Percentiles rank a stretch among this genome's conserved stretches.
phyloP scores from a whole-genome alignment of 2,888 invertebrate species.

The Lymantria monacha region DNA sequence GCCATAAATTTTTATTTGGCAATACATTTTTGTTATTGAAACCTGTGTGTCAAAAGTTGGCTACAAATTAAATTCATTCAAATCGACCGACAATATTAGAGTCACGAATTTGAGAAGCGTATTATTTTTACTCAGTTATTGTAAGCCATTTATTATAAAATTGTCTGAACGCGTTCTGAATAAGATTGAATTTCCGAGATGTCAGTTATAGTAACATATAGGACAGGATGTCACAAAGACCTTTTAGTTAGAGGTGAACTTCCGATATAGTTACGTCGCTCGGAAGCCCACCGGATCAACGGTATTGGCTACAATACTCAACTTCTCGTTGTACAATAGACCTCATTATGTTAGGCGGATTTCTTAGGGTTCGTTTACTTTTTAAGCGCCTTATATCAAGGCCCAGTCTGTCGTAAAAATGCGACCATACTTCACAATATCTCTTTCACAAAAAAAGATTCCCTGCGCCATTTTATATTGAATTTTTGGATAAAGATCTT shows the following conservation, averaged over 20 bases:
- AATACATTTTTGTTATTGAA: constrained; percentile 5
- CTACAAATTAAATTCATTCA: constrained; percentile 1
- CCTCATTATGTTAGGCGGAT: constrained; percentile 4
- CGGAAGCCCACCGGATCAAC: constrained; percentile 16
- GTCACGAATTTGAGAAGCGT: not conserved
- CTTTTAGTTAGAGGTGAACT: constrained; percentile 3
- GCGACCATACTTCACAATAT: not conserved
- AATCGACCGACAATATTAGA: constrained; percentile 1
- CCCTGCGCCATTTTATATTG: too few species aligned
- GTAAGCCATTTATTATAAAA: constrained; percentile 10
- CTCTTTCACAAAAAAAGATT: not conserved
- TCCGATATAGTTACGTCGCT: not conserved
- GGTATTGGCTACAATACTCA: constrained; percentile 5
- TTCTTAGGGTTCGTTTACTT: constrained; percentile 10
- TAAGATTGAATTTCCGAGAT: constrained; percentile 46
- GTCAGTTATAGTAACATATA: constrained; percentile 36
- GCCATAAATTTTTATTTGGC: not conserved
- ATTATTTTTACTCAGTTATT: not conserved
- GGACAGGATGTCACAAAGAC: constrained; percentile 16
- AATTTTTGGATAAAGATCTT: too few species aligned
- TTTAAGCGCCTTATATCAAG: not conserved
- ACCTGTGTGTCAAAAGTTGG: constrained; percentile 2
- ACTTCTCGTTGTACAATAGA: constrained; percentile 5
- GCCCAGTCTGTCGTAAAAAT: constrained; percentile 3
- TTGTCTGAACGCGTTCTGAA: constrained; percentile 18